phyloP scores from a whole-genome alignment of 2,113 vertebrate genomes.

The Eurypyga helias region DNA sequence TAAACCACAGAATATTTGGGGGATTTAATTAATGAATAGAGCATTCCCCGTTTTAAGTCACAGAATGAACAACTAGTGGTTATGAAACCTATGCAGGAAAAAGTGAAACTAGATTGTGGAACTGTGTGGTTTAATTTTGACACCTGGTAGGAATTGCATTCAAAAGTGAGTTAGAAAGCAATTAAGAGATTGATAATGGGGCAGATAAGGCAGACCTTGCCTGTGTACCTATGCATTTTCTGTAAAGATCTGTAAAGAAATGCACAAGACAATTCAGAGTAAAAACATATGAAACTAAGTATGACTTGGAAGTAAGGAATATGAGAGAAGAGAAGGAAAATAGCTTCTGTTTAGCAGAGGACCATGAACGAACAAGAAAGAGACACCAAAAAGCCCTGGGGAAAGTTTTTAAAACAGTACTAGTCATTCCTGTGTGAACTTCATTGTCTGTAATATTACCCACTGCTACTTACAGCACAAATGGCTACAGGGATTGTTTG shows the following conservation, averaged over 20 bases:
- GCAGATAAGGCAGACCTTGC: neutral
- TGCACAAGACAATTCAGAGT: neutral
- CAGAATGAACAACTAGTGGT: neutral
- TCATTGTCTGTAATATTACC: neutral
- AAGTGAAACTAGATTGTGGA: neutral
- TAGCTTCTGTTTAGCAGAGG: neutral
- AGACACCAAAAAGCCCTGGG: neutral
- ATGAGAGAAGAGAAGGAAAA: neutral
- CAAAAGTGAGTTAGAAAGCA: neutral
- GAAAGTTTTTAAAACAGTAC: neutral
- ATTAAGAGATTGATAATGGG: neutral
- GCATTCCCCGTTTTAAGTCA: neutral
- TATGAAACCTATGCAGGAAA: neutral
- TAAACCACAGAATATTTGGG: neutral
- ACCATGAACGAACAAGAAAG: neutral
- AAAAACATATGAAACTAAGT: neutral
- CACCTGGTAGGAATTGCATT: neutral
- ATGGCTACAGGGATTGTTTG: neutral
- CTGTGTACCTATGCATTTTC: neutral
- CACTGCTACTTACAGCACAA: neutral
- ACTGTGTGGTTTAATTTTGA: neutral
- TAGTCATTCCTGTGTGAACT: neutral
- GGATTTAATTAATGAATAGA: neutral
- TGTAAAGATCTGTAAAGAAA: neutral
- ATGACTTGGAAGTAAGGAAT: neutral